Conservation (phyloP, 1,140 invertebrate species). For the Pogonus chalceus region DNA sequence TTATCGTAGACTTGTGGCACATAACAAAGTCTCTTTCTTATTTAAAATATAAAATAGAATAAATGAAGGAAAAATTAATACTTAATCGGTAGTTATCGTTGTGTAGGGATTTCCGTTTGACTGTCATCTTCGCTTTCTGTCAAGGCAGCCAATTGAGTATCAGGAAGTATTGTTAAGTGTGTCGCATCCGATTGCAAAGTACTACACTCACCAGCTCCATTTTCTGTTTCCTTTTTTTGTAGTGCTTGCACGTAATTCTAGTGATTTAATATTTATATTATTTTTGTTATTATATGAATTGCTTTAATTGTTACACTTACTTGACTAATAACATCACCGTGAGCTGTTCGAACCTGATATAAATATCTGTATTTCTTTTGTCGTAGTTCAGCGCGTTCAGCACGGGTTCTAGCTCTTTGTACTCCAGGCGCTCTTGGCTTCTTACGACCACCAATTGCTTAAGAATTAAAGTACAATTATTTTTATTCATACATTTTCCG, state of each 20-base stretch:
- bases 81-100: constrained; percentile 12
- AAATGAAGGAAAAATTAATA: too few species aligned
- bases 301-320: constrained; percentile 42
- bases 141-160: constrained; percentile 36
- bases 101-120: constrained; percentile 16
- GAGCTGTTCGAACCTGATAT: constrained; percentile 78
- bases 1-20: not conserved
- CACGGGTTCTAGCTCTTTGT: constrained; percentile 47
- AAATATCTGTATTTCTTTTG: constrained; percentile 79
- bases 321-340: constrained; percentile 84
- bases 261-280: too few species aligned
- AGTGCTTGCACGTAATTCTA: constrained; percentile 73
- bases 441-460: constrained; percentile 23
- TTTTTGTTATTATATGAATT: too few species aligned
- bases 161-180: constrained; percentile 54
- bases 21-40: not conserved
- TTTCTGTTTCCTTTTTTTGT: constrained; percentile 53
- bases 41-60: too few species aligned
- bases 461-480: not conserved
- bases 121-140: constrained; percentile 40
- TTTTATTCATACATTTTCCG: not conserved
- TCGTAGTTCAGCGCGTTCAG: constrained; percentile 62
- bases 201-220: constrained; percentile 55
- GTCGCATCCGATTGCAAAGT: constrained; percentile 64
- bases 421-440: constrained; percentile 29